phyloP scores from a whole-genome alignment of 2,888 invertebrate species.

The Agrilus mali region DNA sequence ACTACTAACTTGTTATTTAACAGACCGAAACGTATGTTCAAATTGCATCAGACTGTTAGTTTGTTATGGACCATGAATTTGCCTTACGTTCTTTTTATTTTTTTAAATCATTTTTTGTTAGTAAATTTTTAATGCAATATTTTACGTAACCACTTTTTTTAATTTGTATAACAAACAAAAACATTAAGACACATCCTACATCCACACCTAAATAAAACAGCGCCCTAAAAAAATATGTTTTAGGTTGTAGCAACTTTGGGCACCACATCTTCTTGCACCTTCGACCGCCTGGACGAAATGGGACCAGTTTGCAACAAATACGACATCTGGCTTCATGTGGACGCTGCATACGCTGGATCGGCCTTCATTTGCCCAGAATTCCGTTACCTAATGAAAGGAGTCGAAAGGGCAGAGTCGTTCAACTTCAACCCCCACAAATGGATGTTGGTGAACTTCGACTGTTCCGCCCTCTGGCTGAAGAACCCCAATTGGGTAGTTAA shows the following conservation, averaged over 20 bases:
- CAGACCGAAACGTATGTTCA: too few species aligned
- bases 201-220: too few species aligned
- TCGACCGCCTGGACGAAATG: slow-evolving; percentile 80
- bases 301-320: slow-evolving; percentile 73
- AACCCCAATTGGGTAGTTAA: slow-evolving; percentile 82
- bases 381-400: slow-evolving; percentile 75
- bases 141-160: too few species aligned
- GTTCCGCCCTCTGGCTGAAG: slow-evolving; percentile 95
- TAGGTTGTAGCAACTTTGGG: slow-evolving; percentile 83
- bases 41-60: too few species aligned
- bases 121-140: too few species aligned
- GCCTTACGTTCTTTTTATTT: too few species aligned
- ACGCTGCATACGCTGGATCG: slow-evolving; percentile 93
- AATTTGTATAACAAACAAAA: too few species aligned
- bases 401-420: slow-evolving; percentile 87
- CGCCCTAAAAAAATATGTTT: slow-evolving; percentile 8
- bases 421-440: slow-evolving; percentile 99
- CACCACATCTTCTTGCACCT: slow-evolving; percentile 92
- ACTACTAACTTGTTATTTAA: too few species aligned
- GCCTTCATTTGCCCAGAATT: slow-evolving; percentile 97
- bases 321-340: slow-evolving; percentile 84
- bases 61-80: too few species aligned
- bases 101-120: too few species aligned
- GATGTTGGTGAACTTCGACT: slow-evolving; percentile 98
- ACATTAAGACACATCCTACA: too few species aligned